Conservation (phyloP, 2,113 vertebrate genomes). For the Collichthys lucidus region DNA sequence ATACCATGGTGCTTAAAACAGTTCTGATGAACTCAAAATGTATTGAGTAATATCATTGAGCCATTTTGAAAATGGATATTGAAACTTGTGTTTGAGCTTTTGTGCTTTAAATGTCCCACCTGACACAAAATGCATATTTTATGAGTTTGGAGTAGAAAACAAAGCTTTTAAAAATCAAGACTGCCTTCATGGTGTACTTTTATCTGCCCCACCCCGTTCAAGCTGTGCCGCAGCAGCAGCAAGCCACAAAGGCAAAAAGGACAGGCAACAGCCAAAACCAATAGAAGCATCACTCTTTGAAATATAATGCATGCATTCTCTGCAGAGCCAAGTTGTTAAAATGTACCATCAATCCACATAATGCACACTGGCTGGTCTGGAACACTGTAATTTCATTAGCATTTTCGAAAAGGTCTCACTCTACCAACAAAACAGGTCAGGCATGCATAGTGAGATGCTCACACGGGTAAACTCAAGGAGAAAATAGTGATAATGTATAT, state of each 20-base stretch:
- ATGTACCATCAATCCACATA: constrained; percentile 42
- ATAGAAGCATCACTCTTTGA: constrained; percentile 21
- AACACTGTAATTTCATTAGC: constrained; percentile 37
- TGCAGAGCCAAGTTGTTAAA: constrained; percentile 34
- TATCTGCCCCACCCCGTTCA: background rate
- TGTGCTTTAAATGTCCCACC: background rate
- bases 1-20: no score
- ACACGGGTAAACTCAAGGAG: background rate
- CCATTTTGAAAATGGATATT: no score
- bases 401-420: constrained; percentile 4
- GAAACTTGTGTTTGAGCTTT: background rate
- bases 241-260: constrained; percentile 17
- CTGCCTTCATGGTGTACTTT: background rate
- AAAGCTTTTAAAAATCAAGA: background rate
- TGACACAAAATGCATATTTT: background rate
- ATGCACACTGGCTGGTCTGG: background rate
- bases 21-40: no score
- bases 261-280: constrained; percentile 13
- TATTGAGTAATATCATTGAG: no score
- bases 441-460: background rate
- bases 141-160: background rate
- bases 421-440: constrained; percentile 1
- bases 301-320: constrained; percentile 21
- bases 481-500: background rate
- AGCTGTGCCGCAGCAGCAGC: background rate